phyloP scores from a whole-genome alignment of 1,140 invertebrate species.

The Wiebesia pumilae region DNA sequence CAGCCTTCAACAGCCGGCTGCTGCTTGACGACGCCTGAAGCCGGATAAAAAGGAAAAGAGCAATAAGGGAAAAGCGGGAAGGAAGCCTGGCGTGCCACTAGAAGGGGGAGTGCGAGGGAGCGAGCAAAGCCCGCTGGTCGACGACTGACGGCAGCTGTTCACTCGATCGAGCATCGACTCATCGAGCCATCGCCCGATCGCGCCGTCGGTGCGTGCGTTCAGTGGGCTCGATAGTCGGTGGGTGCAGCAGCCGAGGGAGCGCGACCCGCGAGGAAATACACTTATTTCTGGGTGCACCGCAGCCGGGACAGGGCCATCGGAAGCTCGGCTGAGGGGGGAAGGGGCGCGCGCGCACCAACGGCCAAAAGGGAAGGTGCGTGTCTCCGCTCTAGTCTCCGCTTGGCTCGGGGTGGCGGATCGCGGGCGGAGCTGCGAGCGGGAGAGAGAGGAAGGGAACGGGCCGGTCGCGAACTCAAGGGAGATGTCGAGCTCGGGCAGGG shows the following conservation, averaged over 20 bases:
- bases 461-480: neutral
- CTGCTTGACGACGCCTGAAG: neutral
- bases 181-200: slow-evolving; percentile 16
- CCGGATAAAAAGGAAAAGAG: slow-evolving; percentile 1
- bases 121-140: neutral
- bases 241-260: too few species aligned
- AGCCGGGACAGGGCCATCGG: neutral
- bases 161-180: slow-evolving; percentile 18
- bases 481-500: slow-evolving; percentile 26
- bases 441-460: neutral
- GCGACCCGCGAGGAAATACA: too few species aligned
- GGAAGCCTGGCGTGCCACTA: too few species aligned
- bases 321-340: neutral
- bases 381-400: neutral
- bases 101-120: neutral
- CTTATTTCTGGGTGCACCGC: too few species aligned
- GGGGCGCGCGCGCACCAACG: neutral
- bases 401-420: neutral
- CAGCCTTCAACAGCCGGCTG: slow-evolving; percentile 1
- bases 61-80: neutral
- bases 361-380: neutral
- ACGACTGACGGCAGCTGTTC: neutral
- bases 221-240: neutral
- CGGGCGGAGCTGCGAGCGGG: slow-evolving; percentile 11
- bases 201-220: neutral